Conservation (phyloP, 2,797 vertebrate species). For the Acrossocheilus wenchowensis region DNA sequence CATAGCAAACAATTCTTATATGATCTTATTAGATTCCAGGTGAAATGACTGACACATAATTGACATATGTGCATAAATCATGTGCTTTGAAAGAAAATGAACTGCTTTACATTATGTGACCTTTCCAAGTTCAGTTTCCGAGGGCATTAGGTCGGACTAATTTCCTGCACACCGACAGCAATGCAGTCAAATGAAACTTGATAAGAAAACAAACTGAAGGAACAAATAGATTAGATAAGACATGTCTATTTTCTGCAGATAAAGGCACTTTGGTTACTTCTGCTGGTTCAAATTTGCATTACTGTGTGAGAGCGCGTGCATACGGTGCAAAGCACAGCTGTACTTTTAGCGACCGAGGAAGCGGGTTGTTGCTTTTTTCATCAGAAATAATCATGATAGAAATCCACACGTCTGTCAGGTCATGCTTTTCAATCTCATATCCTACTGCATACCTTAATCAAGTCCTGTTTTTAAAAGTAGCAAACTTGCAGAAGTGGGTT, state of each 20-base stretch:
- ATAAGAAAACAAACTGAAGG: neutral
- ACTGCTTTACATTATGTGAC: neutral
- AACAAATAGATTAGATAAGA: neutral
- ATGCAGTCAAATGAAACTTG: neutral
- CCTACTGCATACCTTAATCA: slow-evolving; percentile 36
- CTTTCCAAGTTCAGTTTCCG: neutral
- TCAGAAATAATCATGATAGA: neutral
- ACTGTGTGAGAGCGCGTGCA: neutral
- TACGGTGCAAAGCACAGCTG: neutral
- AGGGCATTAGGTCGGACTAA: neutral
- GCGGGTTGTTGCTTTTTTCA: neutral
- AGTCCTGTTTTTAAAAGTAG: neutral
- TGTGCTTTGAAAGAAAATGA: neutral
- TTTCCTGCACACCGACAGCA: neutral
- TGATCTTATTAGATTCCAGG: neutral
- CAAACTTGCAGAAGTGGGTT: neutral
- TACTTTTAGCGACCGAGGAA: neutral
- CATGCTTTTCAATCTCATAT: neutral
- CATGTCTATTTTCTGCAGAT: neutral
- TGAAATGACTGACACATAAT: neutral
- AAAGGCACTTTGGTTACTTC: neutral
- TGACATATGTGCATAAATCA: neutral
- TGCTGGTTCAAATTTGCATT: neutral
- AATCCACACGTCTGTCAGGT: neutral
- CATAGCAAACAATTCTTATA: neutral